Evolutionary conservation across 2,888 invertebrate species (phyloP).

Genomic region (Polydrusus cervinus): DNA sequence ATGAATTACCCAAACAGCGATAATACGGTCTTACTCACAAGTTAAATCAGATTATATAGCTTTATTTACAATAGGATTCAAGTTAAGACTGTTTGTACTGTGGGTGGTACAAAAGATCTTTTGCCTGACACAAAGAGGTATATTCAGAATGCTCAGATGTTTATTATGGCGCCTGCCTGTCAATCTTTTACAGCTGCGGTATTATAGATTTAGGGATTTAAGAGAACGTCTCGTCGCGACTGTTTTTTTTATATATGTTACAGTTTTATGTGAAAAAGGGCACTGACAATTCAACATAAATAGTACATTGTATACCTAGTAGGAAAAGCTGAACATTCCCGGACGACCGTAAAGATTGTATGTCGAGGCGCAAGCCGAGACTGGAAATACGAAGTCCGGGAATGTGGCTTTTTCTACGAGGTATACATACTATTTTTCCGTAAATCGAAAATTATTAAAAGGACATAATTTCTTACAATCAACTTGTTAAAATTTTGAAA

Average conservation of each 20-base stretch:
- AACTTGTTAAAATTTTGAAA: no score
- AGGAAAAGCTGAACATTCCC: no score
- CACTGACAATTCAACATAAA: neutral
- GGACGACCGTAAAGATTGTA: no score
- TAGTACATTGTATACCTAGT: no score
- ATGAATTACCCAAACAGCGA: no score
- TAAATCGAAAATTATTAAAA: no score
- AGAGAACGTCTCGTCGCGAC: neutral
- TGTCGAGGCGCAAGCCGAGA: no score
- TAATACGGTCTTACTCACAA: neutral
- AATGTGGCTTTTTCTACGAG: no score
- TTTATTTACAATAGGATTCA: constrained; percentile 10
- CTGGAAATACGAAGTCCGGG: no score
- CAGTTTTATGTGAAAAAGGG: neutral
- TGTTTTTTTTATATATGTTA: neutral
- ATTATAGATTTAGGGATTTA: no score
- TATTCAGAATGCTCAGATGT: constrained; percentile 5
- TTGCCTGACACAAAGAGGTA: constrained; percentile 1
- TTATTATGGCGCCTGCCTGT: constrained; percentile 28
- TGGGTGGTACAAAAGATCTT: constrained; percentile 28
- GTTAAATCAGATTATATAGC: neutral
- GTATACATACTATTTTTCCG: no score
- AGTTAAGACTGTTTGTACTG: constrained; percentile 20
- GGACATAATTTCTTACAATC: no score
- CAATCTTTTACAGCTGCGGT: constrained; percentile 35